Conservation (phyloP, 2,797 vertebrate genomes). For the Alauda arvensis region DNA sequence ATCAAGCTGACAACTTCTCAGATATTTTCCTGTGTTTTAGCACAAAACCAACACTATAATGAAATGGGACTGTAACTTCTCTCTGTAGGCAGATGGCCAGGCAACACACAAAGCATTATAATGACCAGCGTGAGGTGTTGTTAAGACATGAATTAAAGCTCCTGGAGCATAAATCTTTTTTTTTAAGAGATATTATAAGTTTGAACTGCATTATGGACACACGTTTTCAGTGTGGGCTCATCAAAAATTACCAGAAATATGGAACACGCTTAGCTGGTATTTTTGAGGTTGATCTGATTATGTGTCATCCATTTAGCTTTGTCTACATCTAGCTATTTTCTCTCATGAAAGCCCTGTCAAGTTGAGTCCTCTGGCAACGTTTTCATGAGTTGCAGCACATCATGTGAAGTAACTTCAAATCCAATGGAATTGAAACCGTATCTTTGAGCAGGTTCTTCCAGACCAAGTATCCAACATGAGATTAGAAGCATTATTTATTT, state of each 20-base stretch:
- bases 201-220: constrained; percentile 30
- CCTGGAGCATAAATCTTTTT: constrained; percentile 27
- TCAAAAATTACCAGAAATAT: constrained; percentile 30
- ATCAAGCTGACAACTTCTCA: constrained; percentile 6
- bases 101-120: constrained; percentile 48
- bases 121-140: constrained; percentile 30
- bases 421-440: background rate
- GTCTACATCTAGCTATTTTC: background rate
- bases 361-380: rapidly evolving
- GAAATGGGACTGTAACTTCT: constrained; percentile 33
- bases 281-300: background rate
- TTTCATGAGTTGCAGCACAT: background rate
- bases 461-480: background rate
- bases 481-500: background rate
- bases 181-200: background rate
- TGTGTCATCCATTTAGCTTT: background rate
- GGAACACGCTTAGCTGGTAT: constrained; percentile 1
- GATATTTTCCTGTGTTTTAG: constrained; percentile 30
- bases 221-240: background rate
- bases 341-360: background rate
- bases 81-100: constrained; percentile 61
- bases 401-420: background rate
- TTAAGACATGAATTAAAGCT: constrained; percentile 55
- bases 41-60: background rate
- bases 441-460: background rate